Percentiles rank a stretch among this genome's conserved stretches.
These are phyloP conservation scores for Typhlomys cinereus DNA, from an alignment of 2,113 vertebrate species.

Conservation along the genomic window DNA sequence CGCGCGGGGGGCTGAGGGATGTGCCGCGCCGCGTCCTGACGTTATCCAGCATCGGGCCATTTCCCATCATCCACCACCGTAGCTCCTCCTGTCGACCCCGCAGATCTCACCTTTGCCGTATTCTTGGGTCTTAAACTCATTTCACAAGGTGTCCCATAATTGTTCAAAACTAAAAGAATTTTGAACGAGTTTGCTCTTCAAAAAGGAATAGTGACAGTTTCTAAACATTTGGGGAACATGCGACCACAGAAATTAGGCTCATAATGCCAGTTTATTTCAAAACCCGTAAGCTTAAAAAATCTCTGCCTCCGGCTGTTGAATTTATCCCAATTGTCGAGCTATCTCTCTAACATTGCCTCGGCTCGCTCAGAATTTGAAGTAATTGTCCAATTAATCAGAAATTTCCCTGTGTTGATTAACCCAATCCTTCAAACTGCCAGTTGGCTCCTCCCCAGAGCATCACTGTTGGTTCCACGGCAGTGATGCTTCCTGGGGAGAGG, in stretches of 20 bases:
- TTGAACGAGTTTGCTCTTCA: background rate
- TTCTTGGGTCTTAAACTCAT: background rate
- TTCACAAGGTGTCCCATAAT: background rate
- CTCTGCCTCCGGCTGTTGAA: constrained; percentile 28
- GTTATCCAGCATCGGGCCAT: background rate
- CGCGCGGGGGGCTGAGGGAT: background rate
- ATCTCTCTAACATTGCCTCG: constrained; percentile 36
- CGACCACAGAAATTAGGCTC: background rate
- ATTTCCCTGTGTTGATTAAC: constrained; percentile 68
- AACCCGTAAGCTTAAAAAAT: background rate
- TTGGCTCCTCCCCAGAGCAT: constrained; percentile 53
- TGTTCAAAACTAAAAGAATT: constrained; percentile 29
- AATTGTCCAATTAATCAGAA: constrained; percentile 72
- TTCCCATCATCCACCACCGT: fast-evolving
- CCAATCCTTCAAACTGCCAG: constrained; percentile 58
- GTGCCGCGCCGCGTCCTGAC: background rate
- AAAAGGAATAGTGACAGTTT: background rate
- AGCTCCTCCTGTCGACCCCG: background rate
- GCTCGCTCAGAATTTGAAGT: constrained; percentile 50
- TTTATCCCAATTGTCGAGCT: constrained; percentile 28
- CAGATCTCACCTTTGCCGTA: background rate
- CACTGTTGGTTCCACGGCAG: constrained; percentile 57
- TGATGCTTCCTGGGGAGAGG: background rate
- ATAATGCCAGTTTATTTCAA: background rate
- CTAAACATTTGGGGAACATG: background rate